Evolutionary conservation across 1,140 invertebrate species (phyloP).

Genomic region (Drosophila nannoptera): DNA sequence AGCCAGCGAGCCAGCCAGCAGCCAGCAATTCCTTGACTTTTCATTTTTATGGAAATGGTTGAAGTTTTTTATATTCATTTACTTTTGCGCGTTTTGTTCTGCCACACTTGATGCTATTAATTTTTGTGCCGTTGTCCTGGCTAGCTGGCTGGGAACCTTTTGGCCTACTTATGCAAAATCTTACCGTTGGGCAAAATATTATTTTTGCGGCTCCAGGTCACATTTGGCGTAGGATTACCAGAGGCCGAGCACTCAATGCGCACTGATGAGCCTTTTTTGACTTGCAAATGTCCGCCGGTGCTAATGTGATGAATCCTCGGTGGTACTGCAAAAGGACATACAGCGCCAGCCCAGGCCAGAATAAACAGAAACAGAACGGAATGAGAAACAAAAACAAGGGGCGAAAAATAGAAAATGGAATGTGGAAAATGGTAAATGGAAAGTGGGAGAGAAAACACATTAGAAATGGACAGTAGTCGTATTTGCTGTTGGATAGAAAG

Average conservation of each 20-base stretch:
- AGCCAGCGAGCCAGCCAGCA: background rate
- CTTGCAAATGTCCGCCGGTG: conserved; percentile 82
- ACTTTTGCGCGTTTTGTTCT: conserved; percentile 44
- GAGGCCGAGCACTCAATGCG: conserved; percentile 83
- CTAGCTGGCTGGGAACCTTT: conserved; percentile 32
- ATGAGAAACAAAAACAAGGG: conserved; percentile 1
- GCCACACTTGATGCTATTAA: conserved; percentile 68
- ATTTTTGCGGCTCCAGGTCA: conserved; percentile 84
- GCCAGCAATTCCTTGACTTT: conserved; percentile 73
- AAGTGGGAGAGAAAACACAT: conserved; percentile 48
- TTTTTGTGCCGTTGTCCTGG: conserved; percentile 54
- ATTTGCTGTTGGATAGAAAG: background rate
- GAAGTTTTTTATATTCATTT: conserved; percentile 72
- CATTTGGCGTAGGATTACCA: conserved; percentile 84
- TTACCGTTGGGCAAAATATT: conserved; percentile 83
- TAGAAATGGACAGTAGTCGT: conserved; percentile 52
- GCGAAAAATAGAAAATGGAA: background rate
- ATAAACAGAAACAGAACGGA: conserved; percentile 33
- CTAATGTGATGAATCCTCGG: conserved; percentile 82
- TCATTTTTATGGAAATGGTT: conserved; percentile 76
- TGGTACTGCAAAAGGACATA: conserved; percentile 79
- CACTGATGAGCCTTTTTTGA: conserved; percentile 83
- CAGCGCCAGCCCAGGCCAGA: conserved; percentile 11
- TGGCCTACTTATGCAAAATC: conserved; percentile 68
- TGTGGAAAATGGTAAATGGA: background rate